Conservation (phyloP, 2,113 vertebrate genomes). For the human region GRCh38 chr11:127657501-127658000, state of each 20-base stretch:
- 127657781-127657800: constrained; percentile 90
- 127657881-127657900: background rate
- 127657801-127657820: constrained; percentile 93
- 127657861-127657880: constrained; percentile 85
- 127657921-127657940: background rate
- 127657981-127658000: background rate
- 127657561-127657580: background rate
- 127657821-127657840: constrained; percentile 94
- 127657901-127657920: background rate
- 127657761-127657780: constrained; percentile 91
- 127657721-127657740: constrained; percentile 90
- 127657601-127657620: constrained; percentile 83
- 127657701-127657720: constrained; percentile 94
- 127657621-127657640: constrained; percentile 88
- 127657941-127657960: rapidly evolving
- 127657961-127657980: background rate
- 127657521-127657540: constrained; percentile 19
- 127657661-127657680: constrained; percentile 90
- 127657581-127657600: background rate
- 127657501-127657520: background rate
- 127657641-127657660: constrained; percentile 65
- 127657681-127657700: constrained; percentile 93
- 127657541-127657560: background rate
- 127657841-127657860: constrained; percentile 87
- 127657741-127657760: constrained; percentile 90